Conservation (phyloP, 2,113 vertebrate species). For the Pygoscelis antarcticus region DNA sequence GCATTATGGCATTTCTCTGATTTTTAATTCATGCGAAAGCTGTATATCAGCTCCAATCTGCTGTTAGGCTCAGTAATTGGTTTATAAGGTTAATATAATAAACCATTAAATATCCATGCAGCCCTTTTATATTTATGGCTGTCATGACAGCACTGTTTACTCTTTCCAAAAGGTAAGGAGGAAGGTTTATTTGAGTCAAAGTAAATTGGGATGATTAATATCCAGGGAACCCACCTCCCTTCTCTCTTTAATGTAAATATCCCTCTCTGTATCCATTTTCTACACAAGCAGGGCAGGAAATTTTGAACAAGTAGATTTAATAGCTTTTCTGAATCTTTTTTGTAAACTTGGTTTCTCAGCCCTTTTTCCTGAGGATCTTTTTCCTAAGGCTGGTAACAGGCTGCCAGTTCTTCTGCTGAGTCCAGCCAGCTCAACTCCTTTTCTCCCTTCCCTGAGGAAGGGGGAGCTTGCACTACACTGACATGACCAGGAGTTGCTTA, state of each 20-base stretch:
- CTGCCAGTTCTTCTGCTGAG: background rate
- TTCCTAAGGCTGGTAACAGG: background rate
- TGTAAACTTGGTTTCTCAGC: background rate
- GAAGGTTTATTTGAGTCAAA: background rate
- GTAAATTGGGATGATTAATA: background rate
- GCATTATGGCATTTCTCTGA: background rate
- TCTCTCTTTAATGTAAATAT: background rate
- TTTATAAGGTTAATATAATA: constrained; percentile 61
- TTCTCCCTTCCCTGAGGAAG: background rate
- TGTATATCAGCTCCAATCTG: constrained; percentile 3
- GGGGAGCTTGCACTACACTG: background rate
- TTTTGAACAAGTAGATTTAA: background rate
- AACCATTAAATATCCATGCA: background rate
- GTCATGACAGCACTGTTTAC: background rate
- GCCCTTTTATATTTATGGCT: constrained; percentile 27
- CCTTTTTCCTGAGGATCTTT: background rate
- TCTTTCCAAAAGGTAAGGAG: constrained; percentile 18
- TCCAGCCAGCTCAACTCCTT: background rate
- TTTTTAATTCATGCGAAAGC: constrained; percentile 16
- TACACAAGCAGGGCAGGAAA: background rate
- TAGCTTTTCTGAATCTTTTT: background rate
- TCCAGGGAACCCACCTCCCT: background rate
- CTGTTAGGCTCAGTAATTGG: constrained; percentile 20
- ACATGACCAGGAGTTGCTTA: background rate
- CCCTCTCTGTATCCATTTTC: background rate